These are phyloP conservation scores for Ptilodon capucinus DNA, from an alignment of 2,888 invertebrate species.

Conservation along the genomic window DNA sequence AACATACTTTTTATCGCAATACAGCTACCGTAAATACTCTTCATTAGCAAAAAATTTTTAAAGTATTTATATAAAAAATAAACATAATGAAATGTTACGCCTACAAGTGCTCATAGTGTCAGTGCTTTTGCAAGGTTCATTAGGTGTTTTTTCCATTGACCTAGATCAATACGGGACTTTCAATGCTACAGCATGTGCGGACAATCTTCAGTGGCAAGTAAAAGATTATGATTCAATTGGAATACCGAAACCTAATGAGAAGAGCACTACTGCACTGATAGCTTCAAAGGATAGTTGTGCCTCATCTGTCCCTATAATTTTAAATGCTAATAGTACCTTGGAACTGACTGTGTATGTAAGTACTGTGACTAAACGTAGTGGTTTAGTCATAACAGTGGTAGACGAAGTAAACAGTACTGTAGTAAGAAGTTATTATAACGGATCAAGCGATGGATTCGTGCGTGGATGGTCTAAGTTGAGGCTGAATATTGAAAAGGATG, in stretches of 20 bases:
- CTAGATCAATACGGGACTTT: slow-evolving; percentile 11
- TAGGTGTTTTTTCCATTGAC: slow-evolving; percentile 26
- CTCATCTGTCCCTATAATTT: slow-evolving; percentile 26
- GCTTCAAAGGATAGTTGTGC: slow-evolving; percentile 30
- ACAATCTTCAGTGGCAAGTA: slow-evolving; percentile 2
- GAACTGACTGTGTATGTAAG: slow-evolving; percentile 29
- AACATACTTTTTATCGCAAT: neutral
- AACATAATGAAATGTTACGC: neutral
- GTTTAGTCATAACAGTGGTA: slow-evolving; percentile 25
- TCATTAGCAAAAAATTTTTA: neutral
- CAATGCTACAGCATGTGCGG: slow-evolving; percentile 2
- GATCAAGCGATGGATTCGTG: slow-evolving; percentile 16
- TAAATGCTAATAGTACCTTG: slow-evolving; percentile 21
- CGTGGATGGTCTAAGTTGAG: slow-evolving; percentile 32
- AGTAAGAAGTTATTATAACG: slow-evolving; percentile 14
- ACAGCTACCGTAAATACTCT: neutral
- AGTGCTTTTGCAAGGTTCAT: slow-evolving; percentile 16
- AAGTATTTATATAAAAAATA: neutral
- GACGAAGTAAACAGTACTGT: slow-evolving; percentile 20
- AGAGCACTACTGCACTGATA: slow-evolving; percentile 9
- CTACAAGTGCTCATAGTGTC: neutral
- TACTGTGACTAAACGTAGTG: slow-evolving; percentile 21
- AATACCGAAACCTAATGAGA: neutral
- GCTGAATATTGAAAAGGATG: slow-evolving; percentile 16
- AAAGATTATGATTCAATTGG: slow-evolving; percentile 4